Base-by-base conservation (phyloP, 2,113 vertebrate genomes). In the Empidonax alnorum region DNA sequence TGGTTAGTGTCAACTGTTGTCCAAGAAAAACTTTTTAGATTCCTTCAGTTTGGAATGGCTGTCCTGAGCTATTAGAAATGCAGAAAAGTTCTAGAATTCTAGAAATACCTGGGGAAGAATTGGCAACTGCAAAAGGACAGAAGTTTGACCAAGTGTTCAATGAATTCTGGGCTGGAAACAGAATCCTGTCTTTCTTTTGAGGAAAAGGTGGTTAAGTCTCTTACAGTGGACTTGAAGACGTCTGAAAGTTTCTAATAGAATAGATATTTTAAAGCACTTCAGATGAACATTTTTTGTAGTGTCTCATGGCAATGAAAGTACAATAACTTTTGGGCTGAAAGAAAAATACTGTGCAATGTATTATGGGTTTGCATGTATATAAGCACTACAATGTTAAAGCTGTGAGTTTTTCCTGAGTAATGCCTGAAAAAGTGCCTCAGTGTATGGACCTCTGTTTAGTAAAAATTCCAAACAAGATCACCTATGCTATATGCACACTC, bases 391-490 rank as follows among this genome's bases (percentile, higher is more conserved):
- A 53, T 12, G 12, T 69, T 78, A 79, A 89, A 92, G n/a, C 31
- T 73, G 37, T 58, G 67, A 93, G 87, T 87, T 97, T 96, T 94
- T 93, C 96, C 96, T 96, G 96, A 96, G 96, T 96, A 95, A 95
- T 6, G 4, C 28, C 88, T 94, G 90, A 96, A 49, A 78, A 93
- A 73, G 14, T 53, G 79, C 41, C 41, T 89, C 1, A 0, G 21
- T 63, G 27, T 6, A 1, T 12, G 28, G 25, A 88, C n/a, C 42
- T 65, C 41, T 7, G 4, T 68, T 76, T 55, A 74, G 61, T 52
- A 90, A 89, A 90, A 91, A 56, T 30, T 73, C 58, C 42, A 75
- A 44, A 79, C 11, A 58, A 63, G 50, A 61, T 28, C 58, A 46
- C 12, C 28, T 65, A 12, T 5, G 30, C 23, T 35, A 42, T 39